Conservation (phyloP, 2,888 invertebrate species). For the Platerodrilus igneus region DNA sequence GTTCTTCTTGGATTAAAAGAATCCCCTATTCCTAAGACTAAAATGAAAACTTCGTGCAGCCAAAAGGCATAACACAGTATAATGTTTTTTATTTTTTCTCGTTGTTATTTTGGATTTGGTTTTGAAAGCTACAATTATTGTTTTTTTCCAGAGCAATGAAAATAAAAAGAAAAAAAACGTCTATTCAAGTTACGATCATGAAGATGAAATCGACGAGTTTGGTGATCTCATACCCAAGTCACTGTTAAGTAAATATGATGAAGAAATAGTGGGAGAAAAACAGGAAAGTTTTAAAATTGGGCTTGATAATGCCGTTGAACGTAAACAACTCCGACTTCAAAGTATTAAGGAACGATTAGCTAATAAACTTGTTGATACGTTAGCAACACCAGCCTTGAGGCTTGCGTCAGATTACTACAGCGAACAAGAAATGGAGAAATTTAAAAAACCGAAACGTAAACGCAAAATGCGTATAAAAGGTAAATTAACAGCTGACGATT, state of each 20-base stretch:
- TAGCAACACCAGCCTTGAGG: conserved; percentile 62
- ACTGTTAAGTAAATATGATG: conserved; percentile 89
- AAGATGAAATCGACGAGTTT: conserved; percentile 65
- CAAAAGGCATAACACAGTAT: too few species aligned
- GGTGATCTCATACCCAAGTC: conserved; percentile 61
- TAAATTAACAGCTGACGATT: conserved; percentile 68
- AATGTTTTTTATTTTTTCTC: too few species aligned
- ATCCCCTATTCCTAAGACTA: too few species aligned
- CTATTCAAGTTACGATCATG: conserved; percentile 78
- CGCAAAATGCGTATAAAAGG: conserved; percentile 63
- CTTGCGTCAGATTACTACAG: conserved; percentile 87
- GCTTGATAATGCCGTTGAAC: conserved; percentile 54
- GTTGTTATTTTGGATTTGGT: too few species aligned
- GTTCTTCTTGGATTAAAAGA: too few species aligned
- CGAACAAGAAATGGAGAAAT: conserved; percentile 78
- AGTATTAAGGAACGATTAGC: conserved; percentile 58
- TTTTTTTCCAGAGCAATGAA: conserved; percentile 62
- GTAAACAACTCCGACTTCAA: conserved; percentile 49
- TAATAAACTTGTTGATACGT: conserved; percentile 67
- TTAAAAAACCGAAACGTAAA: conserved; percentile 83
- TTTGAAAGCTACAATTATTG: too few species aligned
- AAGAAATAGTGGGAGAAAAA: conserved; percentile 76
- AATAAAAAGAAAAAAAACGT: conserved; percentile 80
- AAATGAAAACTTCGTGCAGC: too few species aligned
- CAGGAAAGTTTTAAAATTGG: conserved; percentile 74